Evolutionary conservation across 2,797 vertebrate species (phyloP).

Genomic region (Anisognathus igniventris): DNA sequence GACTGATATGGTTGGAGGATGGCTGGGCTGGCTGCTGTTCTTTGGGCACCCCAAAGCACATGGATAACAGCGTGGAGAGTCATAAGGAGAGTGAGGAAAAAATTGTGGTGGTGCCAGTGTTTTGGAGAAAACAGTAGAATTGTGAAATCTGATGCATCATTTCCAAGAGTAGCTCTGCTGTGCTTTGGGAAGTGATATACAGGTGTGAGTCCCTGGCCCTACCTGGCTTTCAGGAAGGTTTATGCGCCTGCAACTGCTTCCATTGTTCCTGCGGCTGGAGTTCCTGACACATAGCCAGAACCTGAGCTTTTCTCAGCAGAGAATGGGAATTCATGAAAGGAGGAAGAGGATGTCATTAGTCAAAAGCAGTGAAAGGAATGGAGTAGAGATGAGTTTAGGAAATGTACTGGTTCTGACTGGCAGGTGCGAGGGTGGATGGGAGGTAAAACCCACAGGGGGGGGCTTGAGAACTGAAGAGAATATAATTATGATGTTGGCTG

Average conservation of each 20-base stretch:
- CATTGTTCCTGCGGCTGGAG: neutral
- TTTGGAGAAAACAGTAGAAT: neutral
- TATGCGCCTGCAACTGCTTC: rapidly evolving
- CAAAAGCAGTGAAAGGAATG: neutral
- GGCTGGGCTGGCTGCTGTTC: neutral
- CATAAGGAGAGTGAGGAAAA: neutral
- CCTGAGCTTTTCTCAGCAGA: neutral
- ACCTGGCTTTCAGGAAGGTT: neutral
- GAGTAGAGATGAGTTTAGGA: neutral
- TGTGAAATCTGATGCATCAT: neutral
- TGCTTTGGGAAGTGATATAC: neutral
- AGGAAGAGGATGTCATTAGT: neutral
- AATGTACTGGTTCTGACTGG: neutral
- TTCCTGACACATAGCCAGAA: neutral
- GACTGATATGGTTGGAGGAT: neutral
- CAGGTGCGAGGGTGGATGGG: neutral
- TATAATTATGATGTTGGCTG: neutral
- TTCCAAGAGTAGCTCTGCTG: neutral
- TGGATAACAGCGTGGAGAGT: neutral
- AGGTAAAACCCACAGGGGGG: neutral
- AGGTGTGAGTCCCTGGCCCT: neutral
- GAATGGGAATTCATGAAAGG: neutral
- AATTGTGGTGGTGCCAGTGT: neutral
- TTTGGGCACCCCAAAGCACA: neutral
- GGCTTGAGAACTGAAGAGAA: neutral